Conservation (phyloP, 1,140 invertebrate species). For the Ooceraea biroi region DNA sequence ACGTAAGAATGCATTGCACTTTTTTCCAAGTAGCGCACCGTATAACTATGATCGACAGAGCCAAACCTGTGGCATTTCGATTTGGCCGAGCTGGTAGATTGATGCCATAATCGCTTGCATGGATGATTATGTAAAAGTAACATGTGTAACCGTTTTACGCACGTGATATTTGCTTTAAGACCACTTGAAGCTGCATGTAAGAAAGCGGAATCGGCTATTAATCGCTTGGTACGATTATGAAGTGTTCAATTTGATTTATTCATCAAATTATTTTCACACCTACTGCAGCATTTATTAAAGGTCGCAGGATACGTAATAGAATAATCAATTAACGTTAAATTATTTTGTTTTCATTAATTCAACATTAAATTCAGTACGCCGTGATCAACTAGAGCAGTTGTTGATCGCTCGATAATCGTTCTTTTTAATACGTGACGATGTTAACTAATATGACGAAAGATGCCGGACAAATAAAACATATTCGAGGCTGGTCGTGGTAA, state of each 20-base stretch:
- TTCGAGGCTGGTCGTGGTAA: conserved; percentile 74
- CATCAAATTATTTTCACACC: background rate
- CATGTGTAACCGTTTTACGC: conserved; percentile 24
- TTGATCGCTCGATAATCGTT: background rate
- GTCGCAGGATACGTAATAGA: background rate
- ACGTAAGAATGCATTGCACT: conserved; percentile 40
- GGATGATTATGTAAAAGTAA: conserved; percentile 37
- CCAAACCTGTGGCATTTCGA: conserved; percentile 49
- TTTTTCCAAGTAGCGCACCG: conserved; percentile 20
- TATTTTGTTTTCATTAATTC: background rate
- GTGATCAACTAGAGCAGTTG: background rate
- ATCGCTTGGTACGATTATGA: conserved; percentile 29
- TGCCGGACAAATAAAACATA: conserved; percentile 73
- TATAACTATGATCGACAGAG: conserved; percentile 37
- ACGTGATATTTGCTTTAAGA: conserved; percentile 38
- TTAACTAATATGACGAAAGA: conserved; percentile 73
- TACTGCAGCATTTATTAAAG: background rate
- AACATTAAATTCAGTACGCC: background rate
- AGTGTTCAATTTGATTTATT: conserved; percentile 10
- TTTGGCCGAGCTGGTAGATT: conserved; percentile 29
- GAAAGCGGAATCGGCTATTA: conserved; percentile 19
- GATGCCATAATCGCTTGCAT: conserved; percentile 46
- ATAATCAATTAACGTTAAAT: conserved; percentile 28
- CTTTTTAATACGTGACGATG: conserved; percentile 31
- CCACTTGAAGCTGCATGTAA: background rate